Conservation (phyloP, 2,888 invertebrate genomes). For the Diachrysia chrysitis region DNA sequence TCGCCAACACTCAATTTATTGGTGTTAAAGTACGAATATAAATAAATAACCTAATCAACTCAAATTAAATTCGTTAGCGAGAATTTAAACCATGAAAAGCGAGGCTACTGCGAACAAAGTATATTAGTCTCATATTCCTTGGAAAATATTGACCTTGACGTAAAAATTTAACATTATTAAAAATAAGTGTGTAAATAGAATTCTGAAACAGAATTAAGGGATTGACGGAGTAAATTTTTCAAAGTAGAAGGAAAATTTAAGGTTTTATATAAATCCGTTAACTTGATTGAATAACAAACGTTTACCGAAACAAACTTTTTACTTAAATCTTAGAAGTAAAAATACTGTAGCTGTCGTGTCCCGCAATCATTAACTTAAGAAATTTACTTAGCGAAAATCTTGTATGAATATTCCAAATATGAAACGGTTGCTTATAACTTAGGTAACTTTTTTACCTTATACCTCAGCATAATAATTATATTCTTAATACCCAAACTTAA, state of each 20-base stretch:
- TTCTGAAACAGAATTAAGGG: neutral
- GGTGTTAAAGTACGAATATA: neutral
- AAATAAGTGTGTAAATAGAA: neutral
- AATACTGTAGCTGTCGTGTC: neutral
- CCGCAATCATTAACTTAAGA: neutral
- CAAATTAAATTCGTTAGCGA: neutral
- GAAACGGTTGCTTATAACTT: neutral
- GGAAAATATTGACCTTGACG: no score
- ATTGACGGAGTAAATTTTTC: neutral
- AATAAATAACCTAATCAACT: neutral
- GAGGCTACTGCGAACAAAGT: neutral
- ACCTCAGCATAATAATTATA: no score
- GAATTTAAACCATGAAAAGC: neutral
- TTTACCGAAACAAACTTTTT: neutral
- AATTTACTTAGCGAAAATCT: neutral
- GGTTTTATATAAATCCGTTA: neutral
- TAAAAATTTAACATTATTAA: no score
- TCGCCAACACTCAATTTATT: neutral
- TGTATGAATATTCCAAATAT: neutral
- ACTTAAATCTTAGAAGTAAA: neutral
- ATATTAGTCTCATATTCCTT: neutral
- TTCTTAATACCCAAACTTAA: no score
- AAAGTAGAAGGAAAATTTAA: neutral
- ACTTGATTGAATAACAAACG: neutral
- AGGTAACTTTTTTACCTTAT: neutral